A percentile compares a stretch with the other conserved stretches of the same genome.
Evolutionary conservation across 2,113 vertebrate genomes (phyloP).

Genomic region (Pollimyrus isidori): DNA sequence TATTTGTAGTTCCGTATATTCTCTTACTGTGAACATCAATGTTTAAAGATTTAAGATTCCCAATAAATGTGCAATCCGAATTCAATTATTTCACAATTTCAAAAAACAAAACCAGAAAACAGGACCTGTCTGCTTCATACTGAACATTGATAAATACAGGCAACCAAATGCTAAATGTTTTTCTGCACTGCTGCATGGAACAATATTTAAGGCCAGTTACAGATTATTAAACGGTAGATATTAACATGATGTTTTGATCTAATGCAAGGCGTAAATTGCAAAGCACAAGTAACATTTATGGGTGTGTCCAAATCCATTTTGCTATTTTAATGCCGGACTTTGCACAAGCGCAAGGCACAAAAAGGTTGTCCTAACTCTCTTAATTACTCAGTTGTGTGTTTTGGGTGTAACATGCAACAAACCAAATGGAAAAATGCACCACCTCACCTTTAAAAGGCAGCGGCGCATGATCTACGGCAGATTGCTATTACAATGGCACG

Average conservation of each 20-base stretch:
- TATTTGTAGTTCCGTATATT: background rate
- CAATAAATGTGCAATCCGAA: background rate
- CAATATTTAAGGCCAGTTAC: background rate
- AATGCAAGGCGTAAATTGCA: too few relatives aligned
- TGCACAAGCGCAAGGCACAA: too few relatives aligned
- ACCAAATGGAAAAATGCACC: too few relatives aligned
- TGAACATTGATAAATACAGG: background rate
- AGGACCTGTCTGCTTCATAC: background rate
- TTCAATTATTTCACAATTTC: background rate
- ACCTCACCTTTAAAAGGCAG: too few relatives aligned
- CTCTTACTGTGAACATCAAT: background rate
- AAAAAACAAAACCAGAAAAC: background rate
- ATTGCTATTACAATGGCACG: too few relatives aligned
- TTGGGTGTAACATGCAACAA: too few relatives aligned
- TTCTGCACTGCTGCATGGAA: background rate
- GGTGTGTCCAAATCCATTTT: too few relatives aligned
- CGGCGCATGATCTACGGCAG: too few relatives aligned
- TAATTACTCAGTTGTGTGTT: too few relatives aligned
- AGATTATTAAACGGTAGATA: background rate
- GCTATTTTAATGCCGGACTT: too few relatives aligned
- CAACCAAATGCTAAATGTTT: background rate
- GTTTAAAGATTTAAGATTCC: background rate
- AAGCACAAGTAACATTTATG: too few relatives aligned
- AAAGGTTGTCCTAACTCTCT: too few relatives aligned
- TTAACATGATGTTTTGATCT: background rate